Evolutionary conservation across 1,140 invertebrate genomes (phyloP).

Genomic region (Phymastichus coffea): DNA sequence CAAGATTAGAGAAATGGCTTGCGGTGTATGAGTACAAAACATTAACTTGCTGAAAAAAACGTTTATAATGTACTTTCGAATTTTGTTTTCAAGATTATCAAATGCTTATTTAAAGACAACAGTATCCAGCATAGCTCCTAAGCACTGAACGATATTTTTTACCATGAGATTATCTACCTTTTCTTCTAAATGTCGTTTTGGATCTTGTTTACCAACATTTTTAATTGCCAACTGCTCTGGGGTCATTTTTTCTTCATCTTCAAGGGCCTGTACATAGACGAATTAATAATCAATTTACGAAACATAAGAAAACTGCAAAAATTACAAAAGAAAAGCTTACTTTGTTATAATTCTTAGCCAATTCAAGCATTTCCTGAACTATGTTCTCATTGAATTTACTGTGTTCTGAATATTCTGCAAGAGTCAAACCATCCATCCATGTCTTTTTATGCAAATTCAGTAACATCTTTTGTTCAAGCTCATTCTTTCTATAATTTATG

Average conservation of each 20-base stretch:
- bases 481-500: constrained; percentile 99
- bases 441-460: constrained; percentile 98
- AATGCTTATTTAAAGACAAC: constrained; percentile 86
- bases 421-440: constrained; percentile 97
- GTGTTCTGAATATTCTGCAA: constrained; percentile 94
- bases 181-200: constrained; percentile 99
- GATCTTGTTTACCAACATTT: constrained; percentile 99
- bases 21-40: constrained; percentile 3
- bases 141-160: constrained; percentile 97
- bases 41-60: constrained; percentile 37
- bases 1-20: too few relatives aligned
- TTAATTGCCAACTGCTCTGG: constrained; percentile 98
- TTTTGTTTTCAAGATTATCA: constrained; percentile 17
- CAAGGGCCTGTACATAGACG: constrained; percentile 70
- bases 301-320: constrained; percentile 1
- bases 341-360: constrained; percentile 99
- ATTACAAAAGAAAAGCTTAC: constrained; percentile 51
- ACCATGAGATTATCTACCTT: constrained; percentile 97
- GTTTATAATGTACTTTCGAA: constrained; percentile 33
- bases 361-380: constrained; percentile 93
- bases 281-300: constrained; percentile 12
- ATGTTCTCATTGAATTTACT: constrained; percentile 89
- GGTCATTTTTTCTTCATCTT: constrained; percentile 99
- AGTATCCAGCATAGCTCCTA: constrained; percentile 98
- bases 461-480: constrained; percentile 99